Evolutionary conservation across 2,888 invertebrate genomes (phyloP).

Genomic region (Mythimna loreyi): DNA sequence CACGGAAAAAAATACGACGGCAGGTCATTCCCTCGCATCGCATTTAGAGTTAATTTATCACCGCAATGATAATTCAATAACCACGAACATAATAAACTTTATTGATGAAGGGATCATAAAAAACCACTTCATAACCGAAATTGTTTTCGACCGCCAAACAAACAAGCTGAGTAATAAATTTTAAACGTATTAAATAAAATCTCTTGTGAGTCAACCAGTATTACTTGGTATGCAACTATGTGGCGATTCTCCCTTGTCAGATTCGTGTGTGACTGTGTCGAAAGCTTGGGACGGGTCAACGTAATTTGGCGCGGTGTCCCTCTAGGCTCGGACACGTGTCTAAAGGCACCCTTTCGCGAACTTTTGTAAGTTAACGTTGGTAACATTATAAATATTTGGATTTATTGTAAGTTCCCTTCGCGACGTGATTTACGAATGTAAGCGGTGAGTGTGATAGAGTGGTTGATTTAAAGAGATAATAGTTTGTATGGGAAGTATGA

Average conservation of each 20-base stretch:
- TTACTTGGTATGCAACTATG: constrained; percentile 63
- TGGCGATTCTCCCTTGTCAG: background rate
- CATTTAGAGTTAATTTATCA: constrained; percentile 58
- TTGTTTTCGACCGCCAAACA: constrained; percentile 83
- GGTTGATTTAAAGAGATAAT: constrained; percentile 30
- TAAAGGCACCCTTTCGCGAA: constrained; percentile 79
- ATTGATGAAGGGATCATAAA: constrained; percentile 80
- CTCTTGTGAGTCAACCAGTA: constrained; percentile 69
- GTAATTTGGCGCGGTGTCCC: constrained; percentile 73
- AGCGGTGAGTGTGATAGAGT: constrained; percentile 35
- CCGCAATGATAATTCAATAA: constrained; percentile 76
- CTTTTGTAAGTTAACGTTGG: constrained; percentile 68
- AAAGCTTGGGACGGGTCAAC: constrained; percentile 63
- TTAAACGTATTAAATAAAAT: constrained; percentile 86
- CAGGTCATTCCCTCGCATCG: constrained; percentile 57
- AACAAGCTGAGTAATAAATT: constrained; percentile 83
- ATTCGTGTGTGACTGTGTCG: constrained; percentile 5
- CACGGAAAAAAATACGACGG: constrained; percentile 10
- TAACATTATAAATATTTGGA: constrained; percentile 87
- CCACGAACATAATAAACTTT: constrained; percentile 79
- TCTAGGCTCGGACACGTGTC: constrained; percentile 80
- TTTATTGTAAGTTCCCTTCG: constrained; percentile 76
- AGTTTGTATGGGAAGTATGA: background rate
- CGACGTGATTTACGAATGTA: constrained; percentile 68
- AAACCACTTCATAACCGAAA: constrained; percentile 83